phyloP scores from a whole-genome alignment of 2,797 vertebrate genomes.

The Anableps anableps region DNA sequence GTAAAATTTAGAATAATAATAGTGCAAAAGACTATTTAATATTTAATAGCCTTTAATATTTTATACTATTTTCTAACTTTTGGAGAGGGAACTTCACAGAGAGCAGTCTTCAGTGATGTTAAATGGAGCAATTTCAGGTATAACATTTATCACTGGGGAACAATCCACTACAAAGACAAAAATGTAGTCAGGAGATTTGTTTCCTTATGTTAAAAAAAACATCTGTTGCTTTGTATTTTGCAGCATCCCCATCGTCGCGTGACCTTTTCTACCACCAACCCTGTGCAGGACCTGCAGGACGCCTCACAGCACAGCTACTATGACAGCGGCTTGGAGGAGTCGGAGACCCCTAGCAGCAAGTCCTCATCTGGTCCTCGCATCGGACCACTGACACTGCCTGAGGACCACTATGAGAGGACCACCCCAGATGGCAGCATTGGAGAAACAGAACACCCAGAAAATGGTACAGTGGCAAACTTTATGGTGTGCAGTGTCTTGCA shows the following conservation, averaged over 20 bases:
- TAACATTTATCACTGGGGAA: neutral
- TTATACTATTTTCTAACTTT: constrained; percentile 70
- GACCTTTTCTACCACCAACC: constrained; percentile 97
- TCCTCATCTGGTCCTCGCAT: constrained; percentile 97
- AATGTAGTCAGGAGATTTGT: neutral
- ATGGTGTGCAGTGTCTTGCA: neutral
- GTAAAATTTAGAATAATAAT: constrained; percentile 67
- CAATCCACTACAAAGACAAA: constrained; percentile 15
- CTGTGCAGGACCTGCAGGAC: constrained; percentile 96
- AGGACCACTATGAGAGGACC: constrained; percentile 98
- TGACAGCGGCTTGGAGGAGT: constrained; percentile 98
- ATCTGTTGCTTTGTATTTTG: constrained; percentile 42
- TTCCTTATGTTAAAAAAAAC: constrained; percentile 1
- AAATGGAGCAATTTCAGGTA: constrained; percentile 16
- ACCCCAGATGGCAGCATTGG: constrained; percentile 99
- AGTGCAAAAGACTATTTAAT: constrained; percentile 62
- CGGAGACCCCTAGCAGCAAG: constrained; percentile 98
- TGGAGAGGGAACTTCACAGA: constrained; percentile 60
- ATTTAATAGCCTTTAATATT: constrained; percentile 72
- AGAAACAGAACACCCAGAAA: constrained; percentile 98
- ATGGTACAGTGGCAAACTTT: constrained; percentile 81
- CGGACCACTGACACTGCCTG: constrained; percentile 93
- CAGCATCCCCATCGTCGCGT: constrained; percentile 98
- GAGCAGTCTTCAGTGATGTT: constrained; percentile 20
- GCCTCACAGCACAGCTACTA: constrained; percentile 99